These are phyloP conservation scores for Diglossa cyanea DNA, from an alignment of 2,797 vertebrate species.

Conservation along the genomic window DNA sequence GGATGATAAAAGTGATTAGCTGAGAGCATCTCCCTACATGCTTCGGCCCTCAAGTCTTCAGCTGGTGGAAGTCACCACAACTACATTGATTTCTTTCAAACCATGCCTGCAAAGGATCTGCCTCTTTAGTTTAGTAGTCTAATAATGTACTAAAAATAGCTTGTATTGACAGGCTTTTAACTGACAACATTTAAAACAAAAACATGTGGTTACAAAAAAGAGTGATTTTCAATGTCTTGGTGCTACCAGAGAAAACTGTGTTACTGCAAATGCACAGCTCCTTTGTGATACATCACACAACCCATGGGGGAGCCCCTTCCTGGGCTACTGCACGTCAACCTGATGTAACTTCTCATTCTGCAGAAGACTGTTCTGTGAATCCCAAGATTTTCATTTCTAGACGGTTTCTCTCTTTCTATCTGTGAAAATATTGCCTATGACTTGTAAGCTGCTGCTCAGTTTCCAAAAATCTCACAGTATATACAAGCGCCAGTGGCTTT, in stretches of 20 bases:
- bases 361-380: neutral
- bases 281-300: neutral
- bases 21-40: neutral
- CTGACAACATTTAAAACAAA: neutral
- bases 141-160: neutral
- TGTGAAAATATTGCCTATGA: neutral
- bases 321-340: neutral
- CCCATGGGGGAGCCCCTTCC: neutral
- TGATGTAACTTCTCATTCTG: neutral
- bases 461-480: neutral
- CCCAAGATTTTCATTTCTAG: neutral
- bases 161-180: neutral
- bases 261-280: neutral
- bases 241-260: neutral
- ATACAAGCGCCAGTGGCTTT: neutral
- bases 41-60: neutral
- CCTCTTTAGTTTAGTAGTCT: neutral
- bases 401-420: neutral
- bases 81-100: neutral
- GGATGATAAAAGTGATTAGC: neutral
- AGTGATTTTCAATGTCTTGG: neutral
- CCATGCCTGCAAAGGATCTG: neutral
- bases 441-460: neutral
- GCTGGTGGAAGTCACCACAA: neutral
- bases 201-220: neutral